Percentiles rank a stretch among this genome's conserved stretches.
Conservation (phyloP, 2,113 vertebrate genomes). For the Phoenicopterus ruber region DNA sequence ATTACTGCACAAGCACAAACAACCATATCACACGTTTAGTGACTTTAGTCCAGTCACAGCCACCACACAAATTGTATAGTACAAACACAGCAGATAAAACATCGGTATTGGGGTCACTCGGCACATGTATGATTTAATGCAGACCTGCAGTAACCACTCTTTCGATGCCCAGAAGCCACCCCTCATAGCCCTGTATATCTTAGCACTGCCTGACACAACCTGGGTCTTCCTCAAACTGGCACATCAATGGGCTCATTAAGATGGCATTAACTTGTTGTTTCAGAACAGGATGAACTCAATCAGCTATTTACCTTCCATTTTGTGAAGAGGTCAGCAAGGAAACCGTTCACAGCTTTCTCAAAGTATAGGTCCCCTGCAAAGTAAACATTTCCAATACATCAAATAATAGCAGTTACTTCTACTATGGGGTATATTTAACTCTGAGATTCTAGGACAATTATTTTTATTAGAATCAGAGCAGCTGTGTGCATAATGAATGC, state of each 20-base stretch:
- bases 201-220: not conserved
- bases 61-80: not conserved
- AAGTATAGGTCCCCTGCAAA: constrained; percentile 94
- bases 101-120: not conserved
- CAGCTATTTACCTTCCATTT: constrained; percentile 91
- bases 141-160: not conserved
- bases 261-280: not conserved
- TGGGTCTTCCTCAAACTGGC: not conserved
- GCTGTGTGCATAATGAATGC: not conserved
- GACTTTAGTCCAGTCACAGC: not conserved
- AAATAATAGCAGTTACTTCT: not conserved
- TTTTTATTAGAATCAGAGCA: not conserved
- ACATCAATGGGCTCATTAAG: not conserved
- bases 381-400: not conserved
- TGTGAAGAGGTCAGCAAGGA: constrained; percentile 94
- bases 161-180: not conserved
- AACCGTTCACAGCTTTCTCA: constrained; percentile 97
- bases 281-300: not conserved
- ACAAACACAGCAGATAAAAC: not conserved
- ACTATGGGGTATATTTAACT: not conserved
- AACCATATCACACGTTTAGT: not conserved
- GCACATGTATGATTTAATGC: not conserved
- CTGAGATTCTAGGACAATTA: not conserved
- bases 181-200: not conserved
- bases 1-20: not conserved